phyloP scores from a whole-genome alignment of 2,888 invertebrate species.

The Drosophila mayaguana region DNA sequence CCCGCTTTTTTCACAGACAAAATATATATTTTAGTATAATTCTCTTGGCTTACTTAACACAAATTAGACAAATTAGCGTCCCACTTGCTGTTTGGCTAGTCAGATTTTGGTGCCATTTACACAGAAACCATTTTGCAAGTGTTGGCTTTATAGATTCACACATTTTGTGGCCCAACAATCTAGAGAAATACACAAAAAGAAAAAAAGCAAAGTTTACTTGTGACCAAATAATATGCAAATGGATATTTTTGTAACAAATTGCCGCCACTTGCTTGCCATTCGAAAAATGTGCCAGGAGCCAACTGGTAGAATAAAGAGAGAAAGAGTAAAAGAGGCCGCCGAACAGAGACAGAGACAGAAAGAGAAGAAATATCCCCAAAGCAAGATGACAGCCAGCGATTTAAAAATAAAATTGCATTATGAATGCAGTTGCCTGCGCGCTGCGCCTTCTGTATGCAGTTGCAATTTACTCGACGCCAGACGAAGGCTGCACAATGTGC shows the following conservation, averaged over 20 bases:
- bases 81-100: conserved; percentile 30
- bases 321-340: neutral
- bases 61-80: conserved; percentile 37
- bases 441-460: conserved; percentile 40
- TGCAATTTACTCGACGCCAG: conserved; percentile 37
- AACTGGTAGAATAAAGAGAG: conserved; percentile 21
- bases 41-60: conserved; percentile 15
- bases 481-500: neutral
- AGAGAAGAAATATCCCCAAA: conserved; percentile 16
- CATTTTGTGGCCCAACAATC: conserved; percentile 16
- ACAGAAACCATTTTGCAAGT: conserved; percentile 19
- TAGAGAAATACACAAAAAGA: conserved; percentile 20
- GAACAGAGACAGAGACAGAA: neutral
- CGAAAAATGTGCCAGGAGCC: conserved; percentile 69
- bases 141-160: conserved; percentile 51
- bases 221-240: conserved; percentile 46
- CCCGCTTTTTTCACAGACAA: neutral
- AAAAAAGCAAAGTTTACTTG: neutral
- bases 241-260: conserved; percentile 73
- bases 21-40: conserved; percentile 7
- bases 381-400: conserved; percentile 62
- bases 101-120: conserved; percentile 40
- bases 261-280: conserved; percentile 69
- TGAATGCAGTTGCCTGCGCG: conserved; percentile 63
- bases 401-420: conserved; percentile 80